These are phyloP conservation scores for Elephantulus edwardii DNA, from an alignment of 2,113 vertebrate genomes.

Conservation along the genomic window DNA sequence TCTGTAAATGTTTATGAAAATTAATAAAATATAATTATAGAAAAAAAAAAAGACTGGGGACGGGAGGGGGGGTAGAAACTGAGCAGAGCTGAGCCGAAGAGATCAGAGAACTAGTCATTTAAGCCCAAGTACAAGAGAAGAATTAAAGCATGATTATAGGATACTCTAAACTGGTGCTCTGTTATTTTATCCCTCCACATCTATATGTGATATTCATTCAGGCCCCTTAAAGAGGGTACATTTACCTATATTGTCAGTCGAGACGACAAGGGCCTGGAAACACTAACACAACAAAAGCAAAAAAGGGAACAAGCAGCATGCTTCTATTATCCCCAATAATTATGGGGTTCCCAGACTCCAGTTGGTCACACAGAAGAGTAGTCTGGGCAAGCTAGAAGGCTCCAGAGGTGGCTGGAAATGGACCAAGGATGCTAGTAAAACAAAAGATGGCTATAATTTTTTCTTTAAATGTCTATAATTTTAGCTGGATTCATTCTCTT, in stretches of 20 bases:
- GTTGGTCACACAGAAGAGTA: background rate
- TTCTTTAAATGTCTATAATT: slow-evolving; percentile 1
- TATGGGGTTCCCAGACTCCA: background rate
- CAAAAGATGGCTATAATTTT: background rate
- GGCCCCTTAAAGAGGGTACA: background rate
- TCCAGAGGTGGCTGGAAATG: background rate
- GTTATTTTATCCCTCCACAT: background rate
- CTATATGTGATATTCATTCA: background rate
- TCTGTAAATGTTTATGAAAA: no score
- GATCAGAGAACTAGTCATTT: background rate
- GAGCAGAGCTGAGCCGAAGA: background rate
- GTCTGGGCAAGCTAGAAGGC: background rate
- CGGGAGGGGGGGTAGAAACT: no score
- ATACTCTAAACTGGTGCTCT: background rate
- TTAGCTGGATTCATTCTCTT: slow-evolving; percentile 12
- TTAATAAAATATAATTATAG: no score
- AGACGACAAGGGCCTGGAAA: background rate
- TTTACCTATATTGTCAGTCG: background rate
- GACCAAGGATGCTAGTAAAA: slow-evolving; percentile 33
- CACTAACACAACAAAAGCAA: background rate
- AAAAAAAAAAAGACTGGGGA: no score
- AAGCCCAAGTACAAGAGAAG: background rate
- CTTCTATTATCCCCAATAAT: background rate
- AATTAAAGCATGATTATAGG: background rate
- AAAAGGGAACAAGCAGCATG: background rate